phyloP scores from a whole-genome alignment of 1,140 invertebrate species.

The Heliconius melpomene region DNA sequence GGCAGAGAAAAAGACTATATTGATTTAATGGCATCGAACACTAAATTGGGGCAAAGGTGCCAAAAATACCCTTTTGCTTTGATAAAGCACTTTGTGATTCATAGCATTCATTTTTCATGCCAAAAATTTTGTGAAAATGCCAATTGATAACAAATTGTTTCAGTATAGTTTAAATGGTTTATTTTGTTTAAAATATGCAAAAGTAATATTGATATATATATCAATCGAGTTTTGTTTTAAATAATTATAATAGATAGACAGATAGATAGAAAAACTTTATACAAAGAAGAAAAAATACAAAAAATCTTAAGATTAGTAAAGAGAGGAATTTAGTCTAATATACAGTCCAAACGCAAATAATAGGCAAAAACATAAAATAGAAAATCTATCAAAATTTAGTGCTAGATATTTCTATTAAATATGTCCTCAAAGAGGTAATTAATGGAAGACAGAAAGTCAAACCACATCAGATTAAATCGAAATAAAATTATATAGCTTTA shows the following conservation, averaged over 20 bases:
- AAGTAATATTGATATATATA: background rate
- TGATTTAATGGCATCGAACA: background rate
- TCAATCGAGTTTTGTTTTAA: background rate
- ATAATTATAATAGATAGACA: too few species aligned
- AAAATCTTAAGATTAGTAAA: too few species aligned
- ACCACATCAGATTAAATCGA: background rate
- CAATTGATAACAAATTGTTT: background rate
- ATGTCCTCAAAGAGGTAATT: too few species aligned
- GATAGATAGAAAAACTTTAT: too few species aligned
- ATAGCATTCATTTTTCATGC: conserved; percentile 48
- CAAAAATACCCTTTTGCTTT: conserved; percentile 15
- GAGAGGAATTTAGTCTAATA: too few species aligned
- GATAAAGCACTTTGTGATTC: conserved; percentile 48
- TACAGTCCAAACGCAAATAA: too few species aligned
- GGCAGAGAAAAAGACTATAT: conserved; percentile 5
- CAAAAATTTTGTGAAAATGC: conserved; percentile 24
- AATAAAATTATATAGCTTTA: background rate
- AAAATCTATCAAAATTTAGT: too few species aligned
- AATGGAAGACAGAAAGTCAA: background rate
- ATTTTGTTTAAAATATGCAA: background rate
- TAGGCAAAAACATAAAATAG: too few species aligned
- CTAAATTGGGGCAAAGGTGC: conserved; percentile 4
- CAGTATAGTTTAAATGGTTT: background rate
- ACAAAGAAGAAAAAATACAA: too few species aligned
- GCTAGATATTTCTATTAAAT: too few species aligned